Evolutionary conservation across 2,113 vertebrate species (phyloP).

Genomic region (Heloderma charlesbogerti): DNA sequence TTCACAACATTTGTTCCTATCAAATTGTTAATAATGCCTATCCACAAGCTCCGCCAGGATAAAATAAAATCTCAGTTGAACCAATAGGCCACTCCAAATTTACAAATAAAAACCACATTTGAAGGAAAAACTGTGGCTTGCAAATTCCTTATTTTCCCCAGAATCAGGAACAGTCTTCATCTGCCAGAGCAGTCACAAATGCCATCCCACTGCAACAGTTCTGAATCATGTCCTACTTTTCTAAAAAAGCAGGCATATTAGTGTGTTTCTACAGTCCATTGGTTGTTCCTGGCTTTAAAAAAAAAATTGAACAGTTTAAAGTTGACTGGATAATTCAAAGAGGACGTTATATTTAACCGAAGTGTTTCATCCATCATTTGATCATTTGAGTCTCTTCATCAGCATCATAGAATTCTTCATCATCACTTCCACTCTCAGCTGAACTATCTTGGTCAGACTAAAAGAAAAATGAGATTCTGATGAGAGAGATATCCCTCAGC

Average conservation of each 20-base stretch:
- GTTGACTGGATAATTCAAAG: conserved; percentile 36
- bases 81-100: conserved; percentile 16
- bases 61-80: conserved; percentile 29
- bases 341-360: conserved; percentile 23
- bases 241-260: conserved; percentile 26
- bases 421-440: conserved; percentile 73
- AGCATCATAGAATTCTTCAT: conserved; percentile 81
- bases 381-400: conserved; percentile 84
- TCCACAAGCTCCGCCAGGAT: background rate
- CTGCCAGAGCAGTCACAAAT: background rate
- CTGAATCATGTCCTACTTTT: conserved; percentile 22
- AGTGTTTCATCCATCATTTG: conserved; percentile 64
- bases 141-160: background rate
- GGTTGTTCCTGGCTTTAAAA: background rate
- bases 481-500: background rate
- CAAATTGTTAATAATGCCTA: conserved; percentile 6
- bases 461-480: background rate
- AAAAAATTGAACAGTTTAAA: background rate
- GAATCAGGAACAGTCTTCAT: background rate
- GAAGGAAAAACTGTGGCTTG: no score
- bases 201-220: background rate
- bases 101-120: background rate
- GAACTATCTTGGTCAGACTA: conserved; percentile 72
- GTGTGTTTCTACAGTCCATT: conserved; percentile 13
- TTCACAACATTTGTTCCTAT: background rate